A percentile compares a stretch with the other conserved stretches of the same genome.
These are phyloP conservation scores for Lamprotornis superbus DNA, from an alignment of 2,113 vertebrate genomes.

Conservation along the genomic window DNA sequence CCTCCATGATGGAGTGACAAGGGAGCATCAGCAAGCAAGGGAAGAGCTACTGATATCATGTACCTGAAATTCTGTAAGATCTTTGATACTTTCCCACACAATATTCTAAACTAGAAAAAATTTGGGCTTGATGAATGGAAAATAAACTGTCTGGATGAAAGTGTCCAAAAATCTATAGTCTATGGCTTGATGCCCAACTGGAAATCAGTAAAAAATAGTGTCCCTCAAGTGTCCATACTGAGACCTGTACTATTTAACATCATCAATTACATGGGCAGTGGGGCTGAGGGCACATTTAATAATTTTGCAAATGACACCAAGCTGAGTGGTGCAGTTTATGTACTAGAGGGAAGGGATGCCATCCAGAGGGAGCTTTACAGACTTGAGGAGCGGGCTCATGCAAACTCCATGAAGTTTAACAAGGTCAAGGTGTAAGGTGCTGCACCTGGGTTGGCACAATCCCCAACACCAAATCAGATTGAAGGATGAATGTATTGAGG, in stretches of 20 bases:
- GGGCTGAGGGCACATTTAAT: background rate
- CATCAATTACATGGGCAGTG: background rate
- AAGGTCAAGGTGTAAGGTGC: background rate
- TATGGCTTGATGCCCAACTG: background rate
- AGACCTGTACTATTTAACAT: background rate
- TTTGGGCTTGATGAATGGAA: background rate
- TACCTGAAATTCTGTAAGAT: background rate
- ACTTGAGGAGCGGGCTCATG: background rate
- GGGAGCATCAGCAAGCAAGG: background rate
- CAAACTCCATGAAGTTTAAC: background rate
- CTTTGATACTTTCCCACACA: background rate
- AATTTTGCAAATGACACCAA: background rate
- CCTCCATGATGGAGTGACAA: background rate
- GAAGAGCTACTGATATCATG: background rate
- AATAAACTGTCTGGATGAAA: background rate
- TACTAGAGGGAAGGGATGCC: background rate
- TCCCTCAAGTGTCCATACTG: background rate
- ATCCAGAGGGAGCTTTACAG: background rate
- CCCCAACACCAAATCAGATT: background rate
- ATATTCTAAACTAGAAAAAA: background rate
- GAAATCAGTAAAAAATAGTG: background rate
- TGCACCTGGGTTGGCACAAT: accelerated
- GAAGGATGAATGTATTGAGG: background rate
- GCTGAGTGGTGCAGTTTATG: background rate
- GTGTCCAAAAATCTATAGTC: accelerated